Percentiles rank a stretch among this genome's conserved stretches.
Conservation (phyloP, 2,113 vertebrate species). For the Gasterosteus nipponicus region DNA sequence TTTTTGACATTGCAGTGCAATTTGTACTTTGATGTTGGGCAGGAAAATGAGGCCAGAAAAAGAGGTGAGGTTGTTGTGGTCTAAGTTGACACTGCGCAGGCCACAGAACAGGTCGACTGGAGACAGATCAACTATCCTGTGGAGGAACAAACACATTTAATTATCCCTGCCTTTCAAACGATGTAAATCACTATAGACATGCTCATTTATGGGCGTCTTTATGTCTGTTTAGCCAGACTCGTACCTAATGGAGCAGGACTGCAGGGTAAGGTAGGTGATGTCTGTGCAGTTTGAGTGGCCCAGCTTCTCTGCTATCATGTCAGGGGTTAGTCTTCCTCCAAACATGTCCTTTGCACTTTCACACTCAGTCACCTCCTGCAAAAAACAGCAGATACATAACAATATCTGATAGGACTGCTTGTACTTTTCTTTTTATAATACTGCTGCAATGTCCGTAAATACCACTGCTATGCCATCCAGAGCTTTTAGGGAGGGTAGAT, state of each 20-base stretch:
- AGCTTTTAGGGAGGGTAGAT: constrained; percentile 86
- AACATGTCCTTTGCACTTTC: constrained; percentile 87
- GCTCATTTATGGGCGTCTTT: background rate
- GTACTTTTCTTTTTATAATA: background rate
- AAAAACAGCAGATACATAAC: constrained; percentile 61
- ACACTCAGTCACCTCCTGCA: constrained; percentile 82
- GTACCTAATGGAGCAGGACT: constrained; percentile 85
- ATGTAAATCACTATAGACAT: background rate
- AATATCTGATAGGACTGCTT: background rate
- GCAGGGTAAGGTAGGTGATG: constrained; percentile 83
- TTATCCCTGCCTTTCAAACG: background rate
- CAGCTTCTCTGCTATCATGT: constrained; percentile 86
- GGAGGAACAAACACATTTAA: background rate
- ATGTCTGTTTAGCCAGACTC: background rate
- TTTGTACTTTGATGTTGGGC: constrained; percentile 82
- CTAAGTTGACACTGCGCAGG: constrained; percentile 82
- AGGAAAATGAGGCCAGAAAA: constrained; percentile 88
- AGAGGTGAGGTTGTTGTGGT: constrained; percentile 87
- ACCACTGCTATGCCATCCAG: constrained; percentile 87
- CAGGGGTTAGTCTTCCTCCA: constrained; percentile 85
- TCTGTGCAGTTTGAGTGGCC: constrained; percentile 84
- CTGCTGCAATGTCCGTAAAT: background rate
- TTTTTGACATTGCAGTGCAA: background rate
- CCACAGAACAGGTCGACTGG: constrained; percentile 82
- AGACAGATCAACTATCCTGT: constrained; percentile 82